Evolutionary conservation across 1,140 invertebrate genomes (phyloP).

Genomic region (Delia radicum): DNA sequence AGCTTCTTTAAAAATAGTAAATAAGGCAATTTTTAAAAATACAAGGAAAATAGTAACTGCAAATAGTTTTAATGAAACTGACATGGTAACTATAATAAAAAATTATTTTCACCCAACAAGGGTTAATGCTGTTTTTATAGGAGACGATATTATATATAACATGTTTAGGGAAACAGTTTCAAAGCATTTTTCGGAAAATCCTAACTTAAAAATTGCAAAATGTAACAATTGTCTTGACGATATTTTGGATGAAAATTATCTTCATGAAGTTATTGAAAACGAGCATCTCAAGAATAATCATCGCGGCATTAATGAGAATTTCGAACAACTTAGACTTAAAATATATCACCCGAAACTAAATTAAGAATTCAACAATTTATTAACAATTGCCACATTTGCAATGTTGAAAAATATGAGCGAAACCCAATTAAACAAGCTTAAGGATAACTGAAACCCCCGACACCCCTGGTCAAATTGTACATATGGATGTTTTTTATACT

Average conservation of each 20-base stretch:
- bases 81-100: background rate
- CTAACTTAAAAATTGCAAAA: background rate
- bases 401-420: background rate
- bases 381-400: background rate
- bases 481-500: background rate
- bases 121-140: background rate
- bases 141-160: background rate
- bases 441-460: background rate
- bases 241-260: background rate
- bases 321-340: background rate
- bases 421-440: background rate
- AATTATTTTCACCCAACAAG: background rate
- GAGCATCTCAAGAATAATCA: slow-evolving; percentile 19
- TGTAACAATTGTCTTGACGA: background rate
- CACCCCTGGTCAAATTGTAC: background rate
- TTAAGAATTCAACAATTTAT: background rate
- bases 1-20: background rate
- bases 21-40: background rate
- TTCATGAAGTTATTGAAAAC: background rate
- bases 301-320: no score
- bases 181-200: background rate
- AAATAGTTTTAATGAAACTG: background rate
- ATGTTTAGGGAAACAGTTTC: background rate
- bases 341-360: background rate
- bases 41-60: background rate